Conservation (phyloP, 2,888 invertebrate species). For the Agrypnus murinus region DNA sequence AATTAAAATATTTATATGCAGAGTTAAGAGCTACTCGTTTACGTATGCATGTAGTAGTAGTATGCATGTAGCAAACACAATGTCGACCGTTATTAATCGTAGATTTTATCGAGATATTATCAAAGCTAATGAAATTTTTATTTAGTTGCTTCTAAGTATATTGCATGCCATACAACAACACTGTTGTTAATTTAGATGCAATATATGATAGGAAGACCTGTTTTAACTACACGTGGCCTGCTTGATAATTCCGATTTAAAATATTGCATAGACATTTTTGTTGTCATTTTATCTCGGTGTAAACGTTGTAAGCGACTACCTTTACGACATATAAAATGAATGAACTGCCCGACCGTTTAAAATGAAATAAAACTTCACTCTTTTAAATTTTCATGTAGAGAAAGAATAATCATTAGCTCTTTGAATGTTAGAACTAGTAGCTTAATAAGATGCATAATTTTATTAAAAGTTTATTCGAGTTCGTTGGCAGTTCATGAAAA, state of each 20-base stretch:
- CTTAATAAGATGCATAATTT: conserved; percentile 8
- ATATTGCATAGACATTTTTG: background rate
- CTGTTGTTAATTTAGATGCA: conserved; percentile 31
- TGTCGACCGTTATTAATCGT: conserved; percentile 26
- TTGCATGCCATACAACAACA: conserved; percentile 25
- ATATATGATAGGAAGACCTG: conserved; percentile 22
- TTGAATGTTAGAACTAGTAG: background rate
- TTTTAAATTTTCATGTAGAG: no score
- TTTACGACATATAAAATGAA: background rate
- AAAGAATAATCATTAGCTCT: no score
- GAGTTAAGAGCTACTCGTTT: no score
- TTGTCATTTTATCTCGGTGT: background rate
- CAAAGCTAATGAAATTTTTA: conserved; percentile 22
- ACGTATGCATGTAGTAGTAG: background rate
- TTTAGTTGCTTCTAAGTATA: conserved; percentile 13
- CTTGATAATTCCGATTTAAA: conserved; percentile 18
- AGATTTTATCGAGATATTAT: conserved; percentile 25
- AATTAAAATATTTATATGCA: no score
- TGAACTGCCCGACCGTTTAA: no score
- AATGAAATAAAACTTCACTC: no score
- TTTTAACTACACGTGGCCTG: conserved; percentile 11
- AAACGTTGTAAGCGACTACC: background rate
- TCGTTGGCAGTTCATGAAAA: no score
- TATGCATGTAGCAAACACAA: background rate
- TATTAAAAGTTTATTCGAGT: conserved; percentile 1